Conservation (phyloP, 2,888 invertebrate genomes). For the Macropis europaea region DNA sequence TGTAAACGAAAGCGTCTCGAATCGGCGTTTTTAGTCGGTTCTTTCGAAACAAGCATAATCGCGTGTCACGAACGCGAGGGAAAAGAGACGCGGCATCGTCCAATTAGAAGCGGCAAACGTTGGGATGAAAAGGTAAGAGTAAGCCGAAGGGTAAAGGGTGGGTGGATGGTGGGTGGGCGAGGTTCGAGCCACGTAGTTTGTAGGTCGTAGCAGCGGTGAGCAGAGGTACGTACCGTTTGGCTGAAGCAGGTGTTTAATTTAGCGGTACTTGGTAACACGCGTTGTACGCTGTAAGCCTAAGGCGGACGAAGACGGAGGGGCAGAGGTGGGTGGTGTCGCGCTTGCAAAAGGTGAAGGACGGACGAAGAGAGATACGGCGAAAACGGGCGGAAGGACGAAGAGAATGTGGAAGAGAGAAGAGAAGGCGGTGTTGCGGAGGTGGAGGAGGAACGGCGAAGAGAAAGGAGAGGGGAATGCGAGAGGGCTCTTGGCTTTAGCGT, state of each 20-base stretch:
- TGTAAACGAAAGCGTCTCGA: not conserved
- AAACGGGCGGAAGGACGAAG: conserved; percentile 26
- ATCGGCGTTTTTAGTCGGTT: not conserved
- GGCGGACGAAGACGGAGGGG: conserved; percentile 36
- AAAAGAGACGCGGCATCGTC: conserved; percentile 38
- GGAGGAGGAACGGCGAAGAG: conserved; percentile 14
- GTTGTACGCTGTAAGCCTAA: conserved; percentile 59
- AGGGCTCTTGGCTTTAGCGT: conserved; percentile 69
- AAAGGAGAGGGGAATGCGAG: conserved; percentile 31
- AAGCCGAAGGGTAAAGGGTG: not conserved
- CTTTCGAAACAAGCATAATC: conserved; percentile 21
- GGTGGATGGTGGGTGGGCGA: too few relatives aligned
- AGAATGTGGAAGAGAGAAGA: conserved; percentile 28
- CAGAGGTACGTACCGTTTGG: conserved; percentile 65
- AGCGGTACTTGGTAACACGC: conserved; percentile 68
- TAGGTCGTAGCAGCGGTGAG: conserved; percentile 56
- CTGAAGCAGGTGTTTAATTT: conserved; percentile 74
- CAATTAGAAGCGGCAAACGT: conserved; percentile 57
- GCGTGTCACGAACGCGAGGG: conserved; percentile 12
- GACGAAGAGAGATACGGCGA: conserved; percentile 31
- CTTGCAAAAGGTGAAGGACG: conserved; percentile 41
- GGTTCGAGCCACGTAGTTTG: conserved; percentile 50
- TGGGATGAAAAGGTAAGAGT: not conserved
- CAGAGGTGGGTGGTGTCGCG: conserved; percentile 5
- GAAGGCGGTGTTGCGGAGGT: too few relatives aligned